Evolutionary conservation across 2,888 invertebrate species (phyloP), one percentile per base, ranked within the genome.

Genomic region (Aleiodes alternator): DNA sequence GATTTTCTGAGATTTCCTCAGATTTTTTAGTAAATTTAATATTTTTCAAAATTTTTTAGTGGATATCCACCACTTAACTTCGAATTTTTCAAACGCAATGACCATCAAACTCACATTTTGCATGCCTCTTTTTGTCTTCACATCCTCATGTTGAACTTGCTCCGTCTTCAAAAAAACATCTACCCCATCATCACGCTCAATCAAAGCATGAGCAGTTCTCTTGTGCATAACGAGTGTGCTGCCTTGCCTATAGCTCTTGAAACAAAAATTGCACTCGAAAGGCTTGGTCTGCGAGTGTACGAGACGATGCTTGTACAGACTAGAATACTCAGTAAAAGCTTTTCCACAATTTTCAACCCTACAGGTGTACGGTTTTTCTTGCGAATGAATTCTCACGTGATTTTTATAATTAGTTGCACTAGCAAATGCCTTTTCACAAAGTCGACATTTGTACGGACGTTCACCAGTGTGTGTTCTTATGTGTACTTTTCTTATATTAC

Each of bases 391-490:
- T 74, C 94, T 88, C 80, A 93, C 90, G 83, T 94, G 94, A 86
- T 94, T 94, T 84, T 93, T 93, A 82, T 92, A 93, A 86, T 94
- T 94, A 6, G 94, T 94, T 8, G 93, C 93, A 53, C 93, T 93
- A 3, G 94, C 92, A 88, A 94, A 94, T 0, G 93, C 92, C 85
- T 93, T 91, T 1, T 91, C 91, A 86, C 94, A 94, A 79, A 92
- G 90, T 7, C 90, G 89, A 82, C 94, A 94, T 43, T 91, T 90
- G 83, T 93, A 94, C 0, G 94, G 94, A 23, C 93, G 88, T 87
- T 94, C 93, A 0, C 94, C 94, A 0, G 94, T 94, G 84, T 94
- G 94, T 0, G 93, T 93, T 59, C 94, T 89, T 53, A 93, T 91
- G 83, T 94, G 94, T 64, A 92, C 91, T 89, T 94, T 94, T 34